Evolutionary conservation across 2,797 vertebrate genomes (phyloP).

Genomic region (Ctenopoma multispine): DNA sequence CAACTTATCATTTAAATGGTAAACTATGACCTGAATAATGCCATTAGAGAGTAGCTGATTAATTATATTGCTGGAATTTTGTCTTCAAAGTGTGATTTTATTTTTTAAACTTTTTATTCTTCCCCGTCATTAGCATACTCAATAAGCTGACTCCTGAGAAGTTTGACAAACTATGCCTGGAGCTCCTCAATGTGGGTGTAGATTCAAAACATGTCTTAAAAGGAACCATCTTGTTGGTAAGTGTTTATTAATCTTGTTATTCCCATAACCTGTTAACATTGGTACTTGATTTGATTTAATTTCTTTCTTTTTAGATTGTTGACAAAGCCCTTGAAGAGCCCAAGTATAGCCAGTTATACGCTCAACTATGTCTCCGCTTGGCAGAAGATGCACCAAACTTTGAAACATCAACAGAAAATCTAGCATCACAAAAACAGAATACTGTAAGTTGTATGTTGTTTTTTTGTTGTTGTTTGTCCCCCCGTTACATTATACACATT

Average conservation of each 20-base stretch:
- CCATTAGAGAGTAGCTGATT: neutral
- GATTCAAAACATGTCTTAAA: conserved; percentile 99
- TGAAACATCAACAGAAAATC: conserved; percentile 95
- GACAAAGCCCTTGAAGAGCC: conserved; percentile 99
- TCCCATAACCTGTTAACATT: neutral
- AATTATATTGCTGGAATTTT: neutral
- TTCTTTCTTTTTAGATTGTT: conserved; percentile 88
- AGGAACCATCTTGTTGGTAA: conserved; percentile 99
- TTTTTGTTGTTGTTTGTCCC: too few species aligned
- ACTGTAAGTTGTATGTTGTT: conserved; percentile 87
- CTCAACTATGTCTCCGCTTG: conserved; percentile 99
- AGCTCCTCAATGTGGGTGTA: conserved; percentile 99
- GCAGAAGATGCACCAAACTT: conserved; percentile 99
- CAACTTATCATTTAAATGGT: neutral
- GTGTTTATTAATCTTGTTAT: conserved; percentile 38
- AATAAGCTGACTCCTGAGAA: conserved; percentile 99
- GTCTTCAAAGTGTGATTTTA: neutral
- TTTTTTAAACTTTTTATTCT: neutral
- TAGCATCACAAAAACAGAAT: conserved; percentile 95
- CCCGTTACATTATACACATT: neutral
- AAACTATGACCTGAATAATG: neutral
- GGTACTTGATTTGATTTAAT: neutral
- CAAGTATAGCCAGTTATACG: conserved; percentile 99
- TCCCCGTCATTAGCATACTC: conserved; percentile 88
- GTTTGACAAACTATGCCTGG: conserved; percentile 99